These are phyloP conservation scores for Bergia sp. DNA, from an alignment of 92 coral and sea anemone genomes.

Conservation along the genomic window DNA sequence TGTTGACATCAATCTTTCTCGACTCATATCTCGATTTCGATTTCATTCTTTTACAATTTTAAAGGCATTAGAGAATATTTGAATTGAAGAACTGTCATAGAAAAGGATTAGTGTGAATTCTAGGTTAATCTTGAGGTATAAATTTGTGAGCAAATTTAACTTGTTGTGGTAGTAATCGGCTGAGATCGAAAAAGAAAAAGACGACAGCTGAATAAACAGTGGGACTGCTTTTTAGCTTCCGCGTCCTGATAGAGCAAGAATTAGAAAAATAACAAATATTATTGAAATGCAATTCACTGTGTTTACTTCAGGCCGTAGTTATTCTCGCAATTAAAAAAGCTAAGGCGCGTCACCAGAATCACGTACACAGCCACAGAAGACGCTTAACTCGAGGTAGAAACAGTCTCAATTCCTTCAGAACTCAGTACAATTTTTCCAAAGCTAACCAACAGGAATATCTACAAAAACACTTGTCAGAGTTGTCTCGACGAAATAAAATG, in stretches of 20 bases:
- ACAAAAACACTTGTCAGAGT: not conserved
- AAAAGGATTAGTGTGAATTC: not conserved
- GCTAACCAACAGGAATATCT: not conserved
- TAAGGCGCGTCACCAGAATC: conserved; percentile 1
- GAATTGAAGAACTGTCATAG: not conserved
- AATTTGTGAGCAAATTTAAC: not conserved
- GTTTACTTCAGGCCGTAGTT: not conserved
- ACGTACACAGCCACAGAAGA: not conserved
- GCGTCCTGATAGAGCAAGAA: not conserved
- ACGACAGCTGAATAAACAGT: not conserved
- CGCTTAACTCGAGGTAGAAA: not conserved
- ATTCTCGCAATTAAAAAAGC: not conserved
- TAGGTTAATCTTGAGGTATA: too few relatives aligned
- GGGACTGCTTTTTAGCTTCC: not conserved
- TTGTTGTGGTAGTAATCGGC: too few relatives aligned
- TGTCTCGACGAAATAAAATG: not conserved
- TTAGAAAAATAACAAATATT: not conserved
- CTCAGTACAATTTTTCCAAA: not conserved
- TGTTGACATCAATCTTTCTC: not conserved
- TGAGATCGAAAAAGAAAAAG: too few relatives aligned
- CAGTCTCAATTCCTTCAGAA: too few relatives aligned
- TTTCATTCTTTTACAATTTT: not conserved
- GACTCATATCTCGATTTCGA: not conserved
- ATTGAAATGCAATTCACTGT: not conserved
- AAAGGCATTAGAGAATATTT: not conserved